These are phyloP conservation scores for Sebastes kiyomatsui DNA, from an alignment of 2,797 vertebrate genomes.

Conservation along the genomic window DNA sequence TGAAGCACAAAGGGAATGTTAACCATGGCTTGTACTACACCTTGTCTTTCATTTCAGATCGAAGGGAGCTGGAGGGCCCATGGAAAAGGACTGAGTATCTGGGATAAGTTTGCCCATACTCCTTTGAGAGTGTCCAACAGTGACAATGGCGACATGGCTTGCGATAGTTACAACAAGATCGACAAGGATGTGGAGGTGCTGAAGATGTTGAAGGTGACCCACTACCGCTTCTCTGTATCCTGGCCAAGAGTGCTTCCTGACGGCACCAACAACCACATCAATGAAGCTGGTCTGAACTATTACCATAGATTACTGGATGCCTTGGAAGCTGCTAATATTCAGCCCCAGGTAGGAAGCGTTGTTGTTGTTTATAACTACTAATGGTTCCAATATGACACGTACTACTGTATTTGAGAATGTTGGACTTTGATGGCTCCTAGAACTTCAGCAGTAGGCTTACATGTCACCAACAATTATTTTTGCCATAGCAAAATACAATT, in stretches of 20 bases:
- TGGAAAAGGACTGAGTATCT: conserved; percentile 91
- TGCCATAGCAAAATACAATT: background rate
- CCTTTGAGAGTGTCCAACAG: conserved; percentile 78
- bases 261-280: conserved; percentile 84
- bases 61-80: conserved; percentile 90
- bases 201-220: conserved; percentile 82
- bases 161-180: conserved; percentile 90
- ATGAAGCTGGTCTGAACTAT: conserved; percentile 86
- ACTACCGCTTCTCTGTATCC: conserved; percentile 92
- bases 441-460: background rate
- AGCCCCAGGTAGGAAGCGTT: conserved; percentile 83
- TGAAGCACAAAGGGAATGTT: background rate
- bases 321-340: conserved; percentile 85
- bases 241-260: conserved; percentile 90
- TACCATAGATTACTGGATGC: conserved; percentile 84
- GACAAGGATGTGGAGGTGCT: conserved; percentile 85
- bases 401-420: background rate
- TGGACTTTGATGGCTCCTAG: background rate
- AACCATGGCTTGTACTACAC: background rate
- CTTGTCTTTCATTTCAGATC: conserved; percentile 17
- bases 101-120: conserved; percentile 90
- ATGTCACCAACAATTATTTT: background rate
- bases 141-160: conserved; percentile 86
- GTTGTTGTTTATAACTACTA: background rate
- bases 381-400: background rate